Base-by-base conservation (phyloP, 1,140 invertebrate genomes). In the Parasteatoda tepidariorum region DNA sequence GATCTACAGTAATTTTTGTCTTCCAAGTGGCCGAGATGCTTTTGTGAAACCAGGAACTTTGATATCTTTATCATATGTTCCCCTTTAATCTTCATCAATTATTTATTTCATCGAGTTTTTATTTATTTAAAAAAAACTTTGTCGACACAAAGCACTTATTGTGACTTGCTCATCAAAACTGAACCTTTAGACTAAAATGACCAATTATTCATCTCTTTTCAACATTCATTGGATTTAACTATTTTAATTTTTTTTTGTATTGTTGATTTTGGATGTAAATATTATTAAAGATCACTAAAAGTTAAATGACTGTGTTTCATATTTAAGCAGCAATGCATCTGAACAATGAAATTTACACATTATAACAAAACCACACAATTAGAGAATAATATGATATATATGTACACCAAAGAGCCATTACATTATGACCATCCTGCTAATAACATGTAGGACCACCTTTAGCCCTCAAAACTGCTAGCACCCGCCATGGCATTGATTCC, bases 41-140 rank as follows among this genome's bases (percentile, higher is more conserved):
- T 31, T 81, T 11, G 48, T 81, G 6, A 81, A 81, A 41, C 78
- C 78, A 38, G 78, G 78, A 28, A 81, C 55, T 13, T 1, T 59
- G 2, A 81, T 81, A 31, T 81, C 33, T 28, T 61, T 81, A 5
- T 54, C 64, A 33, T 81, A 71, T 15, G 34, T 70, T 70, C 66
- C 78, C 28, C 55, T 81, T 28, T 71, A 79, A 30, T 75, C 57
- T 15, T 38, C 33, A 38, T 15, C 28, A 38, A 7, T 18, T 7
- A 22, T 9, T 41, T 26, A 62, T 13, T 26, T 11, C 26, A 41
- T 67, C 26, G 11, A 28, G n/a, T 28, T 73, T 30, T 33, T 73
- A 73, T 73, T 73, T 54, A 41, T 41, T 13, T 68, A 34, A 28
- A 33, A 15, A 31, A 41, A 26, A 54, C 31, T 7, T 13, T 57